Evolutionary conservation across 2,797 vertebrate genomes (phyloP).

Genomic region (Phoeniculus purpureus): DNA sequence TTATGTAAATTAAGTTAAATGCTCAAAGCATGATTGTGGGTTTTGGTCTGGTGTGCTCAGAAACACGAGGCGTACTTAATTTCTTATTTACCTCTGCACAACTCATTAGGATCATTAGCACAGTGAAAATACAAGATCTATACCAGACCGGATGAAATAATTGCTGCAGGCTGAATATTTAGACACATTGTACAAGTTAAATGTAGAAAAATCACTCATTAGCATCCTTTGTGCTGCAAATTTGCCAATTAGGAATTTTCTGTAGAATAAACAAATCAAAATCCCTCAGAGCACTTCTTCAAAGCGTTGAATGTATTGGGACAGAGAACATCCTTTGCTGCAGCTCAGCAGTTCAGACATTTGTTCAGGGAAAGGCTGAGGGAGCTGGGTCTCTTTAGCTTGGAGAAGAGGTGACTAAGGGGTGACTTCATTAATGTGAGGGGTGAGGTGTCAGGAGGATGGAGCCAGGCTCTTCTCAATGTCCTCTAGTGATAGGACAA

Average conservation of each 20-base stretch:
- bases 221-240: background rate
- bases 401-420: no score
- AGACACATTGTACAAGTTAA: background rate
- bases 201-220: background rate
- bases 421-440: no score
- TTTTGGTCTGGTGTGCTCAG: background rate
- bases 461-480: no score
- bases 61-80: background rate
- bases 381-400: no score
- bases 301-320: background rate
- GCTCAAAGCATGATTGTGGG: background rate
- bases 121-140: background rate
- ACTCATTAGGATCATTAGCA: slow-evolving; percentile 27
- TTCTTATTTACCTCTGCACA: slow-evolving; percentile 15
- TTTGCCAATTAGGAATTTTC: slow-evolving; percentile 12
- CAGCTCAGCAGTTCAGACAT: rapidly evolving
- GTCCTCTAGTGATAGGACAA: no score
- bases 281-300: background rate
- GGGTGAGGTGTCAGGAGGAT: no score
- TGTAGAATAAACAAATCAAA: background rate
- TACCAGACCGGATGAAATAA: slow-evolving; percentile 35
- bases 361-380: no score
- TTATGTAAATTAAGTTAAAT: background rate
- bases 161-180: slow-evolving; percentile 28
- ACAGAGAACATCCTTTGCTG: rapidly evolving